Evolutionary conservation across 2,113 vertebrate species (phyloP), one percentile per base, ranked within the genome.

Genomic region (Eudyptes chrysolophus): DNA sequence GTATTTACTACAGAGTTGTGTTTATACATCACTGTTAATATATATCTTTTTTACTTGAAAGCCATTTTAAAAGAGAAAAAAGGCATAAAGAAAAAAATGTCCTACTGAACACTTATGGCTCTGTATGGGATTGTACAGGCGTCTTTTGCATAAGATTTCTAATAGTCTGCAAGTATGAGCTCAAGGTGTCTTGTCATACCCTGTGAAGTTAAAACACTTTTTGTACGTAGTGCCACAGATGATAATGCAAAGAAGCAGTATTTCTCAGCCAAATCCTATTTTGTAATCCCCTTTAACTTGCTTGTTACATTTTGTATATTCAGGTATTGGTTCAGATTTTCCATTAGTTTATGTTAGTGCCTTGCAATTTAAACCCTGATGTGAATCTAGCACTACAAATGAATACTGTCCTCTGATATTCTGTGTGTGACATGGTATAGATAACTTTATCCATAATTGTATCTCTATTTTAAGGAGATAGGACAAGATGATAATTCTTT

Each of bases 211-310:
- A 3, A 40, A 85, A 55, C 36, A 36, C 29, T 83, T 77, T 49
- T 77, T 93, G 48, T 71, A 22, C 0, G 0, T 12, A n/a, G 42
- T 54, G 10, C 20, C 38, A 46, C 10, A 30, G 58, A 9, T 1
- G 3, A 29, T 81, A 62, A 42, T 61, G 40, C n/a, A 76, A 49
- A 78, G 49, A 46, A 66, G 3, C 40, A 51, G 3, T 21, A 65
- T 79, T 93, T 94, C 74, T 92, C 24, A 64, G 25, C 13, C 26
- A 84, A 64, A 74, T 90, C 36, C 36, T 61, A 4, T 75, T 96
- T 78, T 68, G 4, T 46, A 60, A 71, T 89, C 18, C 14, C 10
- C 54, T 94, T 94, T 91, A 70, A 78, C 26, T 71, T 91, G 8
- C 36, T 70, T 75, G n/a, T 60, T 69, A 60, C 7, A 49, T 65